These are phyloP conservation scores for Cactoblastis cactorum DNA, from an alignment of 2,888 invertebrate species.

Conservation along the genomic window DNA sequence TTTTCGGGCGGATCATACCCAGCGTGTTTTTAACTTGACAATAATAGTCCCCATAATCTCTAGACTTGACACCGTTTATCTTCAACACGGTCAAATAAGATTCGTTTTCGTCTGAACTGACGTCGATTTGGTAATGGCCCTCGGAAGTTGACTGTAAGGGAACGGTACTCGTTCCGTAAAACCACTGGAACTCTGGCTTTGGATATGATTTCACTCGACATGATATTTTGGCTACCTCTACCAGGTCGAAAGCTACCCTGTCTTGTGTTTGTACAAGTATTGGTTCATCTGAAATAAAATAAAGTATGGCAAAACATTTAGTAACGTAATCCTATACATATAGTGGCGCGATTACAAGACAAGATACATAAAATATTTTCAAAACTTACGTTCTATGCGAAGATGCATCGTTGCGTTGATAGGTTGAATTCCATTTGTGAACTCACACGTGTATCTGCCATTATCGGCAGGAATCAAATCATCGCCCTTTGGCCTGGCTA, in stretches of 20 bases:
- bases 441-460: conserved; percentile 92
- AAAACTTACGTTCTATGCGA: conserved; percentile 90
- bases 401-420: conserved; percentile 94
- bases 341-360: too few species aligned
- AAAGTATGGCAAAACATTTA: not conserved
- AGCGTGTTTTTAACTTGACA: conserved; percentile 92
- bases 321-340: too few species aligned
- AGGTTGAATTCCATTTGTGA: conserved; percentile 93
- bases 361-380: not conserved
- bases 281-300: conserved; percentile 84
- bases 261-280: conserved; percentile 91
- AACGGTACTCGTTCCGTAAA: conserved; percentile 86
- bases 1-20: conserved; percentile 87
- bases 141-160: conserved; percentile 89
- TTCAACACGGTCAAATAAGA: conserved; percentile 89
- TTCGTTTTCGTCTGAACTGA: conserved; percentile 90
- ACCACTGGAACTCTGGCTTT: conserved; percentile 96
- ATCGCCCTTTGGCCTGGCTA: conserved; percentile 86
- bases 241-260: conserved; percentile 92
- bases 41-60: conserved; percentile 94
- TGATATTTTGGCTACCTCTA: conserved; percentile 91
- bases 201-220: conserved; percentile 96
- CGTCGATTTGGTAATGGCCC: conserved; percentile 91
- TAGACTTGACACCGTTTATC: conserved; percentile 86
- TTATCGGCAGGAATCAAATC: conserved; percentile 90